phyloP scores from a whole-genome alignment of 2,888 invertebrate genomes.

The Therioaphis trifolii region DNA sequence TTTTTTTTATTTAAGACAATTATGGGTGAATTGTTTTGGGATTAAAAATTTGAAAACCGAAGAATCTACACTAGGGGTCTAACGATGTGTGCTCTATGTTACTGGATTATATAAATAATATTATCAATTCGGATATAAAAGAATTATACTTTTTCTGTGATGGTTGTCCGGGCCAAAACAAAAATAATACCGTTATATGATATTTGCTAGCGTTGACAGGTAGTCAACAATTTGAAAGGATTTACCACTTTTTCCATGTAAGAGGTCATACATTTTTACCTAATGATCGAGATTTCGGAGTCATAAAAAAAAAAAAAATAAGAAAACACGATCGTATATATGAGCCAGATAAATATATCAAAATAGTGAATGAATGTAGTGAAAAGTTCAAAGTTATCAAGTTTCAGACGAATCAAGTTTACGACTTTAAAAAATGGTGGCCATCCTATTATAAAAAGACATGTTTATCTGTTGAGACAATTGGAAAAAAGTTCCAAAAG shows the following conservation, averaged over 20 bases:
- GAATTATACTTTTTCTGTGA: background rate
- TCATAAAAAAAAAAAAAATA: too few relatives aligned
- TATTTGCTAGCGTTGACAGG: too few relatives aligned
- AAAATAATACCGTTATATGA: too few relatives aligned
- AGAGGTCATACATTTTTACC: too few relatives aligned
- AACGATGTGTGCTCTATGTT: background rate
- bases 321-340: too few relatives aligned
- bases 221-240: too few relatives aligned
- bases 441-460: background rate
- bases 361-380: background rate
- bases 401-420: background rate
- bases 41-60: background rate
- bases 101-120: background rate
- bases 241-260: too few relatives aligned
- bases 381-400: background rate
- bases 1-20: background rate
- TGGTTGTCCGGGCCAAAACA: too few relatives aligned
- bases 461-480: too few relatives aligned
- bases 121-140: background rate
- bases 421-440: background rate
- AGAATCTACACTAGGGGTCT: background rate
- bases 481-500: too few relatives aligned
- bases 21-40: background rate
- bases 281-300: too few relatives aligned
- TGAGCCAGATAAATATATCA: background rate